Conservation (phyloP, 2,113 vertebrate species). For the Phycodurus eques region DNA sequence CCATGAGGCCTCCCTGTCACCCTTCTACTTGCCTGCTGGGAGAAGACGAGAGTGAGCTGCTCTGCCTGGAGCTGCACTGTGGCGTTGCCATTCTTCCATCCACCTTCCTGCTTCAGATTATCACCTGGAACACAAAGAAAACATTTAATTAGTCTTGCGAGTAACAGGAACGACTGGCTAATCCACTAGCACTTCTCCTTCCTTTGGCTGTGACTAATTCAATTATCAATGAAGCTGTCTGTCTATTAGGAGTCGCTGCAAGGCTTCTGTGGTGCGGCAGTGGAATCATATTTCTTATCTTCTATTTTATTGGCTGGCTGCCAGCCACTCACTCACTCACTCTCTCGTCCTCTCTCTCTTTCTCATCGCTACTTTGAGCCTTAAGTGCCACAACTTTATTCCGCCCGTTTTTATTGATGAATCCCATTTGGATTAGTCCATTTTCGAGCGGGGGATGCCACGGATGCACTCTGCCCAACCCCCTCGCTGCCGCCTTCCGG, state of each 20-base stretch:
- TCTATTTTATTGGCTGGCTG: conserved; percentile 73
- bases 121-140: conserved; percentile 50
- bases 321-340: conserved; percentile 46
- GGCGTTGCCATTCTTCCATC: conserved; percentile 78
- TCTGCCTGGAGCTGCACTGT: conserved; percentile 73
- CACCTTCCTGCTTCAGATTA: conserved; percentile 48
- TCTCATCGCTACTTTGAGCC: conserved; percentile 57
- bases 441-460: conserved; percentile 74
- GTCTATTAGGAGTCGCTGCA: conserved; percentile 68
- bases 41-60: conserved; percentile 74
- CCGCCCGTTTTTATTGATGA: conserved; percentile 73
- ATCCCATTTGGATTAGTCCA: conserved; percentile 80
- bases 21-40: conserved; percentile 80
- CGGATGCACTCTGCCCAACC: conserved; percentile 51
- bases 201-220: conserved; percentile 61
- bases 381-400: conserved; percentile 84
- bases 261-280: conserved; percentile 56
- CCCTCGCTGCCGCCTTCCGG: conserved; percentile 1
- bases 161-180: conserved; percentile 7
- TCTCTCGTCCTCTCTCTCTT: not conserved
- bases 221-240: conserved; percentile 71
- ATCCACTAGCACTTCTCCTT: conserved; percentile 51
- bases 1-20: not conserved
- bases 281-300: conserved; percentile 74
- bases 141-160: not conserved